Conservation (phyloP, 2,888 invertebrate genomes). For the Harpagoxenus sublaevis region DNA sequence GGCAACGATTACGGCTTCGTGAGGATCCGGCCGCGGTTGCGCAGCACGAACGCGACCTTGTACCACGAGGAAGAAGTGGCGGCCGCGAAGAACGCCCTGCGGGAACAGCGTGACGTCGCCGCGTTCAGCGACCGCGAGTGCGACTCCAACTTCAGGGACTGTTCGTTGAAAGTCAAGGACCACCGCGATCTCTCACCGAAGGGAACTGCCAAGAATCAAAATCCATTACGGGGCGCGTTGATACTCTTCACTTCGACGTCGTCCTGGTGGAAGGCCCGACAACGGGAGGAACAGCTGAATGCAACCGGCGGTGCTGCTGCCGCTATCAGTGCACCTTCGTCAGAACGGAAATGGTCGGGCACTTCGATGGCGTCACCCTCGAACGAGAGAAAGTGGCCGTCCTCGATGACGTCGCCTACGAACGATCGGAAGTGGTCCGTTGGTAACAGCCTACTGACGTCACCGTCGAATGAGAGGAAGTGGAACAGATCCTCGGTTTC, state of each 20-base stretch:
- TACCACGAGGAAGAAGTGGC: constrained; percentile 80
- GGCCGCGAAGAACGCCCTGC: constrained; percentile 67
- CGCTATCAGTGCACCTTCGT: constrained; percentile 70
- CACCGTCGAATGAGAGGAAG: constrained; percentile 78
- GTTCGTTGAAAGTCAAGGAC: constrained; percentile 70
- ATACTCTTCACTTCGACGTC: constrained; percentile 84
- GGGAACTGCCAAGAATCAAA: constrained; percentile 79
- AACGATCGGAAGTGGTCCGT: constrained; percentile 82
- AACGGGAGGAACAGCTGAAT: constrained; percentile 81
- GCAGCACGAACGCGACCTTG: constrained; percentile 82
- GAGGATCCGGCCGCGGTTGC: constrained; percentile 81
- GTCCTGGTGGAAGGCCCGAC: constrained; percentile 85
- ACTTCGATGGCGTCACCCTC: constrained; percentile 78
- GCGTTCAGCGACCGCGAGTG: constrained; percentile 79
- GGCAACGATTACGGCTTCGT: constrained; percentile 85
- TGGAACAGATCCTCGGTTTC: constrained; percentile 80
- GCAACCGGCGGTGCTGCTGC: constrained; percentile 30
- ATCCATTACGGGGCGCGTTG: constrained; percentile 82
- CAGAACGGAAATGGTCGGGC: constrained; percentile 83
- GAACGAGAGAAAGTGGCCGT: constrained; percentile 79
- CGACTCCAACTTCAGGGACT: constrained; percentile 76
- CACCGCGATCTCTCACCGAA: constrained; percentile 75
- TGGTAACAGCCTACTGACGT: constrained; percentile 68
- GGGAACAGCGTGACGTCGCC: constrained; percentile 77
- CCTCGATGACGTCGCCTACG: constrained; percentile 71